Base-by-base conservation (phyloP, 2,797 vertebrate species). In the Lacerta viridis region DNA sequence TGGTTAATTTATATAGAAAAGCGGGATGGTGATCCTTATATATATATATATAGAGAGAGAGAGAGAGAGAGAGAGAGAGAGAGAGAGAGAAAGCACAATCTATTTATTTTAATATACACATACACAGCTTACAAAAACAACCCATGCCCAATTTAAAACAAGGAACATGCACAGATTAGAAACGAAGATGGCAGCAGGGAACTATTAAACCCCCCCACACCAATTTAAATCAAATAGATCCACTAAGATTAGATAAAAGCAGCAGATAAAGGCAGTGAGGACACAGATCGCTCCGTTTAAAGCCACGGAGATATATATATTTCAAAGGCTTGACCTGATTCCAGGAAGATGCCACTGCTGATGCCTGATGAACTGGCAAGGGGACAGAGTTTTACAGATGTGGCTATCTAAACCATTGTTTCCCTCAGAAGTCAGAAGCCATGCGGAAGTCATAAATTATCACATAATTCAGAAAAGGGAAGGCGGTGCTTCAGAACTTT, bases 171-270 rank as follows among this genome's bases (percentile, higher is more conserved):
- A 46, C 39, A 43, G 41, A 83, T 69, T 83, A 83, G 46, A 46
- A 20, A 29, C 15, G 43, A 29, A 18, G 13, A 69, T 43, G 20
- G 27, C 64, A 83, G 36, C 41, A 18, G 8, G 27, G 29, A 8
- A 39, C 20, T 6, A 11, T 41, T 18, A 41, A 82, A 68, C 15
- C 5, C 41, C 33, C n/a, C 55, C 59, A 61, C 5, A 80, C 78
- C 55, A 80, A 59, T 59, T 59, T 80, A 29, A 69, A 83, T 46
- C 80, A 46, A 69, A 83, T 69, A 83, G 80, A n/a, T 69, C 39
- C 50, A 69, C 64, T 69, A 69, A 69, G 80, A 83, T 69, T 43
- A 83, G 80, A 82, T 66, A 27, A 68, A 69, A 46, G 64, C 64
- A 68, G 10, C 25, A n/a, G 41, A 69, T 68, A 83, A 69, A 69